A percentile compares a stretch with the other conserved stretches of the same genome.
Conservation (phyloP, 2,113 vertebrate species). For the Recurvirostra avosetta region DNA sequence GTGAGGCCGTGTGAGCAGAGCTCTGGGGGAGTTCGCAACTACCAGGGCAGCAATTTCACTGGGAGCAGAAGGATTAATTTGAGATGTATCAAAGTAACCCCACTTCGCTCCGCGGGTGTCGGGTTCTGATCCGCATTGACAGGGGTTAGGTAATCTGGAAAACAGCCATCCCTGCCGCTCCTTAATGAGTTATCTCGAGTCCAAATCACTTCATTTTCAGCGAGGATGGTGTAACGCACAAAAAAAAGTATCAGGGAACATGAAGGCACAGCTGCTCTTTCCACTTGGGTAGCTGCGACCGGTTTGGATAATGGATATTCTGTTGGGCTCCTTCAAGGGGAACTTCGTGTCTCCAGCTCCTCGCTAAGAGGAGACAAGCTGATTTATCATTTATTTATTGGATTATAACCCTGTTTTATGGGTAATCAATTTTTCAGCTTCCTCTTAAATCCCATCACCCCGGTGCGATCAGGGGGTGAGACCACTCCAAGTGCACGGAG, state of each 20-base stretch:
- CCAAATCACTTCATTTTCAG: background rate
- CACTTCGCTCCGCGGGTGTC: background rate
- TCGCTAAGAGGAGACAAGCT: background rate
- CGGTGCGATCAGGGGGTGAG: background rate
- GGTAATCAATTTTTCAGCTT: slow-evolving; percentile 34
- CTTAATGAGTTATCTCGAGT: background rate
- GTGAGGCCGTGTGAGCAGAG: background rate
- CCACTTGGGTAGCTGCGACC: background rate
- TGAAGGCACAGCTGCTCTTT: slow-evolving; percentile 44
- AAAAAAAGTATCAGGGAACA: slow-evolving; percentile 20
- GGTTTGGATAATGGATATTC: slow-evolving; percentile 31
- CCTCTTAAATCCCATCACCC: background rate
- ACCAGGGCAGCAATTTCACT: background rate
- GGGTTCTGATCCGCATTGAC: background rate
- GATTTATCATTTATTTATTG: slow-evolving; percentile 65
- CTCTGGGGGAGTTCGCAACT: background rate
- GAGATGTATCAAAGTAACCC: background rate
- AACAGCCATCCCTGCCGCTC: background rate
- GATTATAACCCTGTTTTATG: background rate
- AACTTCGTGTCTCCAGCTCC: background rate
- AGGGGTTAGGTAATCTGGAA: background rate
- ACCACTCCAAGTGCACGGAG: background rate
- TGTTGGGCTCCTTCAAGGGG: background rate
- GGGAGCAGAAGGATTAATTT: background rate
- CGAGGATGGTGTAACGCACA: background rate